Evolutionary conservation across 2,797 vertebrate species (phyloP).

Genomic region (Neosalanx taihuensis): DNA sequence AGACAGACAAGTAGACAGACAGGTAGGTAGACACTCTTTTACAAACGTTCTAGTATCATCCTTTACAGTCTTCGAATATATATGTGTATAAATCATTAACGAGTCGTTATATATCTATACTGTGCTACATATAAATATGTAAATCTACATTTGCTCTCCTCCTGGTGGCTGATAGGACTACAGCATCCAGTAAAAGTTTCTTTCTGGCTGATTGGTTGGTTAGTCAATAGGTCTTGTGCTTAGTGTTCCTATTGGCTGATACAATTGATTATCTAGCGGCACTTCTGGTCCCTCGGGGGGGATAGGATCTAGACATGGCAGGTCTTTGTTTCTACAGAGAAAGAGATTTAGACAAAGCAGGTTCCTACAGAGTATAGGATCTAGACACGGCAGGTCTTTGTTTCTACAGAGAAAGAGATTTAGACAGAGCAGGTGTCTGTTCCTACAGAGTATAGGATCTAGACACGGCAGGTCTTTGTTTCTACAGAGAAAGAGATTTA

Average conservation of each 20-base stretch:
- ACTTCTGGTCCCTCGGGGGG: conserved; percentile 48
- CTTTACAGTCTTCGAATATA: not conserved
- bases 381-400: conserved; percentile 6
- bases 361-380: too few relatives aligned
- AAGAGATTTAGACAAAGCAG: too few relatives aligned
- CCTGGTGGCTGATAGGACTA: not conserved
- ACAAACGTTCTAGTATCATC: not conserved
- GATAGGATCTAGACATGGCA: not conserved
- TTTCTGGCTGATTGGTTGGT: not conserved
- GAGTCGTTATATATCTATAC: not conserved
- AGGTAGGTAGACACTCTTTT: not conserved
- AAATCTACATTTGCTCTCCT: not conserved
- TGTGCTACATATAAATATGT: not conserved
- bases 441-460: not conserved
- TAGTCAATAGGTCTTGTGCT: conserved; percentile 46
- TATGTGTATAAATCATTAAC: not conserved
- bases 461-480: conserved; percentile 15
- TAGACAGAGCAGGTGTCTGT: too few relatives aligned
- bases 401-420: conserved; percentile 27
- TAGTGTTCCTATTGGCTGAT: conserved; percentile 48
- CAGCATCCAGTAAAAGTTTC: not conserved
- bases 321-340: conserved; percentile 32
- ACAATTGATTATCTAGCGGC: conserved; percentile 50
- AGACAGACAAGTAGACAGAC: not conserved
- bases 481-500: conserved; percentile 21